Evolutionary conservation across 2,888 invertebrate species (phyloP).

Genomic region (Drosophila trichaetosa): DNA sequence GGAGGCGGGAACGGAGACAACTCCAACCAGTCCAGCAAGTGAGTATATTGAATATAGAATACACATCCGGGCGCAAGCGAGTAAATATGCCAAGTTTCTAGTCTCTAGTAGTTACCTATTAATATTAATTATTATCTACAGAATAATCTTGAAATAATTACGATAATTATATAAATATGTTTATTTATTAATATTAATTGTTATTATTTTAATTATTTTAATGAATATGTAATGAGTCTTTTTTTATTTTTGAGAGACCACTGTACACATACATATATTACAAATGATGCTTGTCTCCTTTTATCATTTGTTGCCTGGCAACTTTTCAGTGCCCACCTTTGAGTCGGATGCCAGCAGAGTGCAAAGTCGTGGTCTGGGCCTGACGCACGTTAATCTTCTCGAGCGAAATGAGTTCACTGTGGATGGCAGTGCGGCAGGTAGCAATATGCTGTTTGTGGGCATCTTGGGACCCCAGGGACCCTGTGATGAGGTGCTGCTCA

Average conservation of each 20-base stretch:
- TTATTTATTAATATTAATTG: neutral
- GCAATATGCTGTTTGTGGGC: slow-evolving; percentile 97
- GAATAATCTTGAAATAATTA: neutral
- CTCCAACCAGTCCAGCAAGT: slow-evolving; percentile 18
- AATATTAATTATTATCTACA: neutral
- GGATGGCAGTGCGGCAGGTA: slow-evolving; percentile 87
- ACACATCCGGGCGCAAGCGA: neutral
- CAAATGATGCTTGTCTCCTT: neutral
- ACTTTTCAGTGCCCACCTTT: slow-evolving; percentile 68
- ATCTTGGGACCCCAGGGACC: slow-evolving; percentile 98
- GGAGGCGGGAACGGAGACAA: slow-evolving; percentile 1
- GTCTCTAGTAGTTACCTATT: neutral
- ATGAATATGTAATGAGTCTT: neutral
- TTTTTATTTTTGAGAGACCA: neutral
- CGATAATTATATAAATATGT: neutral
- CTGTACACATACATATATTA: neutral
- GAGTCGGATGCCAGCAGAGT: slow-evolving; percentile 82
- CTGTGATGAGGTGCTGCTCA: slow-evolving; percentile 97
- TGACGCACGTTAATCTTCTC: slow-evolving; percentile 76
- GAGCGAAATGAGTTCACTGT: slow-evolving; percentile 83
- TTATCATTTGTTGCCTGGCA: neutral
- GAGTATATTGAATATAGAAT: neutral
- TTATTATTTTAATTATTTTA: neutral
- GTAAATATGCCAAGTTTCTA: neutral
- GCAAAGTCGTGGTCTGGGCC: slow-evolving; percentile 77